Percentiles rank a stretch among this genome's conserved stretches.
These are phyloP conservation scores for Campylomormyrus numenius DNA, from an alignment of 2,113 vertebrate species.

Conservation along the genomic window DNA sequence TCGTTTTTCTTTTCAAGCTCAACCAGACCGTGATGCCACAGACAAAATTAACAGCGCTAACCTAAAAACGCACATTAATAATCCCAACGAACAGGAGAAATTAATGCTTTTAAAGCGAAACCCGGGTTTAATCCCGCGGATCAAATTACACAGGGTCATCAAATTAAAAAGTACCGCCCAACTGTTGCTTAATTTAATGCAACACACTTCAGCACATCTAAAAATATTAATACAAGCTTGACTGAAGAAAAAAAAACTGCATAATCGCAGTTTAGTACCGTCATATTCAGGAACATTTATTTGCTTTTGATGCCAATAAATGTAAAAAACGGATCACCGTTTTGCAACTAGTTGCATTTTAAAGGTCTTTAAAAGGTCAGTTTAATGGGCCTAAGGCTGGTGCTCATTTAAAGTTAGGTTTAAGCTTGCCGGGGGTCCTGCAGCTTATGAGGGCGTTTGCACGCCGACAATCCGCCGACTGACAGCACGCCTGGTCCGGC, in stretches of 20 bases:
- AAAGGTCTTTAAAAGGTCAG: background rate
- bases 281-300: background rate
- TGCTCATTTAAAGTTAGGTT: background rate
- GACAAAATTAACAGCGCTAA: background rate
- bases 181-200: background rate
- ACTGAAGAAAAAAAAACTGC: background rate
- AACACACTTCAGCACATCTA: background rate
- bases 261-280: background rate
- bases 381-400: background rate
- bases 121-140: background rate
- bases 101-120: background rate
- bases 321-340: background rate
- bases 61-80: background rate
- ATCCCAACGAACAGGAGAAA: background rate
- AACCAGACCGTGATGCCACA: background rate
- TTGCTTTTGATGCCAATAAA: background rate
- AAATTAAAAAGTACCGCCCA: background rate
- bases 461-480: background rate
- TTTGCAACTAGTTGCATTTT: background rate
- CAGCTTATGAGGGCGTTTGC: background rate
- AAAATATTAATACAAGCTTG: background rate
- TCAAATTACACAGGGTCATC: background rate
- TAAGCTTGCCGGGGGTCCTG: background rate
- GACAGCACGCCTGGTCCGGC: background rate
- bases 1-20: background rate